Evolutionary conservation across 1,140 invertebrate genomes (phyloP).

Genomic region (Pogonus chalceus): DNA sequence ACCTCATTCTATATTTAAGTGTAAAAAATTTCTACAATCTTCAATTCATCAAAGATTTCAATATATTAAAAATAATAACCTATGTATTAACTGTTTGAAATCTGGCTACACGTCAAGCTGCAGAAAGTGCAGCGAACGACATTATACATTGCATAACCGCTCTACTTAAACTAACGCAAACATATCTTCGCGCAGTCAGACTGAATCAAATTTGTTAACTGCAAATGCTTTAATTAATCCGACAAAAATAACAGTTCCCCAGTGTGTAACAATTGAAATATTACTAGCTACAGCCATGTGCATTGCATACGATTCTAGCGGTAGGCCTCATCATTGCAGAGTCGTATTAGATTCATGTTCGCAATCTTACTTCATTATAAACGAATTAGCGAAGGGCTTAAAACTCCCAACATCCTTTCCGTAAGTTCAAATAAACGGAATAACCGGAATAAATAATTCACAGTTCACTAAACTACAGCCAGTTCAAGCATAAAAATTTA

Average conservation of each 20-base stretch:
- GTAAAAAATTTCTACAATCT: slow-evolving; percentile 21
- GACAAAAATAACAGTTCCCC: not conserved
- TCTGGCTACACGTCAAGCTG: slow-evolving; percentile 18
- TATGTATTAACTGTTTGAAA: slow-evolving; percentile 24
- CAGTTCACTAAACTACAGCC: not conserved
- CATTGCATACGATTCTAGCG: not conserved
- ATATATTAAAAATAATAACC: slow-evolving; percentile 17
- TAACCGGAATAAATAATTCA: slow-evolving; percentile 4
- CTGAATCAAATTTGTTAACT: not conserved
- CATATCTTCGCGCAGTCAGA: not conserved
- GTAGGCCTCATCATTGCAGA: slow-evolving; percentile 5
- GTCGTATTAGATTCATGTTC: slow-evolving; percentile 11
- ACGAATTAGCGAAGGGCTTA: slow-evolving; percentile 11
- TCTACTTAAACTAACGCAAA: not conserved
- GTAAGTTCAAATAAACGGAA: not conserved
- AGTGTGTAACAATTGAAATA: not conserved
- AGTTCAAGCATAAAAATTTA: not conserved
- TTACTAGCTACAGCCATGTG: slow-evolving; percentile 11
- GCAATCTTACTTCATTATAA: slow-evolving; percentile 14
- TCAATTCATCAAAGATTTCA: slow-evolving; percentile 10
- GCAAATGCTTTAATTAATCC: not conserved
- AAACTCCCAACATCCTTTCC: not conserved
- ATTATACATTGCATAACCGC: slow-evolving; percentile 17
- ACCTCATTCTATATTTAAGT: slow-evolving; percentile 18
- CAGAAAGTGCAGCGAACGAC: slow-evolving; percentile 17